Conservation (phyloP, 1,140 invertebrate species). For the Popillia japonica region DNA sequence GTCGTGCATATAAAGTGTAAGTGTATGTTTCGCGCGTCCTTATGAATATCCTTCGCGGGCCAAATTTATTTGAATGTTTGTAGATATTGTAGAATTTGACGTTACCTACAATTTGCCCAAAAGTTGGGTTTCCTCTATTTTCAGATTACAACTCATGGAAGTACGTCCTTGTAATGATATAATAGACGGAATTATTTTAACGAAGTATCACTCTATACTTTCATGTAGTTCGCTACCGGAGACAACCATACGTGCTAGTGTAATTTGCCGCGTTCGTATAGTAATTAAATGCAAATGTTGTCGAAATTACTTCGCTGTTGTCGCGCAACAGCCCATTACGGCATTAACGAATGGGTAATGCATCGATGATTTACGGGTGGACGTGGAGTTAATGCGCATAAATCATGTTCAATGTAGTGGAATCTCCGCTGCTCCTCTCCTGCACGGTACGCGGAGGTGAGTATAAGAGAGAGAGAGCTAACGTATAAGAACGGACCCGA, state of each 20-base stretch:
- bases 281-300: conserved; percentile 35
- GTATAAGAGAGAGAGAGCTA: too few relatives aligned
- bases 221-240: too few relatives aligned
- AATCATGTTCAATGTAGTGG: conserved; percentile 33
- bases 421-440: conserved; percentile 2
- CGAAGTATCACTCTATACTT: too few relatives aligned
- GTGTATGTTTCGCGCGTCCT: neutral
- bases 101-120: too few relatives aligned
- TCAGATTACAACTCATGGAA: too few relatives aligned
- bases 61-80: conserved; percentile 5
- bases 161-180: too few relatives aligned
- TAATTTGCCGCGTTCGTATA: neutral
- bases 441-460: neutral
- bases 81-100: neutral
- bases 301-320: conserved; percentile 29
- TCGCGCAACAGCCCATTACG: conserved; percentile 29
- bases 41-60: neutral
- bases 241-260: neutral
- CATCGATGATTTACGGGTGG: conserved; percentile 22
- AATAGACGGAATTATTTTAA: too few relatives aligned
- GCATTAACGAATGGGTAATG: conserved; percentile 34
- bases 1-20: neutral
- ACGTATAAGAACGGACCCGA: neutral
- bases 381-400: conserved; percentile 30
- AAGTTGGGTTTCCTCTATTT: too few relatives aligned